Conservation (phyloP, 2,888 invertebrate species). For the Chydorus sphaericus region DNA sequence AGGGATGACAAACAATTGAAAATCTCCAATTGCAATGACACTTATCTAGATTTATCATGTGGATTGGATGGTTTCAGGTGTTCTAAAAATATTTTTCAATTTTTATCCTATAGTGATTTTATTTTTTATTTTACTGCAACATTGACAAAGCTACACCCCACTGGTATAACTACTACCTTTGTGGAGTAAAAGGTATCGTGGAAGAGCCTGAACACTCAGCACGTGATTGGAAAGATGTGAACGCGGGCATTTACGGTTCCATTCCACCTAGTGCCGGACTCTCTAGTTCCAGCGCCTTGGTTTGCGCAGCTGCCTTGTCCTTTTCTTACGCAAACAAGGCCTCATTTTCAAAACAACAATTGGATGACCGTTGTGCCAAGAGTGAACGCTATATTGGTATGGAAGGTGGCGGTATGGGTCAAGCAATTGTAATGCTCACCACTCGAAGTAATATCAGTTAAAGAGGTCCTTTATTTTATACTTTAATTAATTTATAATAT, state of each 20-base stretch:
- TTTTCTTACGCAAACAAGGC: constrained; percentile 46
- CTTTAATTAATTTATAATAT: not conserved
- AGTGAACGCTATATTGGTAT: constrained; percentile 93
- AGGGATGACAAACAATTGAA: constrained; percentile 34
- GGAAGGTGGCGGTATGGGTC: constrained; percentile 99
- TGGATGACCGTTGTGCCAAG: constrained; percentile 75
- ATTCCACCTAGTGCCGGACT: constrained; percentile 88
- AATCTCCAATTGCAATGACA: constrained; percentile 45
- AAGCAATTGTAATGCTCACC: constrained; percentile 90
- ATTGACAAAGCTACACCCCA: constrained; percentile 40
- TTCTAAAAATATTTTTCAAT: too few species aligned
- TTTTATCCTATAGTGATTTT: too few species aligned
- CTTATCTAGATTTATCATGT: constrained; percentile 18
- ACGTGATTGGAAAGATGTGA: constrained; percentile 43
- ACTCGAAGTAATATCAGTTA: constrained; percentile 34
- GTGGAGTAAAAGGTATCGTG: constrained; percentile 74
- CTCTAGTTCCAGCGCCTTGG: constrained; percentile 93
- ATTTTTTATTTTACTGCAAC: constrained; percentile 13
- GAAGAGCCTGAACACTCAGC: constrained; percentile 35
- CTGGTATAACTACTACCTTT: constrained; percentile 90
- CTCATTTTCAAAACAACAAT: constrained; percentile 38
- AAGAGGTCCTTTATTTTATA: too few species aligned
- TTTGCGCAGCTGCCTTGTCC: constrained; percentile 78
- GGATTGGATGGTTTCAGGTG: not conserved
- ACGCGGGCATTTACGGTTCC: constrained; percentile 62